Evolutionary conservation across 1,140 invertebrate species (phyloP).

Genomic region (Heliconius nattereri): DNA sequence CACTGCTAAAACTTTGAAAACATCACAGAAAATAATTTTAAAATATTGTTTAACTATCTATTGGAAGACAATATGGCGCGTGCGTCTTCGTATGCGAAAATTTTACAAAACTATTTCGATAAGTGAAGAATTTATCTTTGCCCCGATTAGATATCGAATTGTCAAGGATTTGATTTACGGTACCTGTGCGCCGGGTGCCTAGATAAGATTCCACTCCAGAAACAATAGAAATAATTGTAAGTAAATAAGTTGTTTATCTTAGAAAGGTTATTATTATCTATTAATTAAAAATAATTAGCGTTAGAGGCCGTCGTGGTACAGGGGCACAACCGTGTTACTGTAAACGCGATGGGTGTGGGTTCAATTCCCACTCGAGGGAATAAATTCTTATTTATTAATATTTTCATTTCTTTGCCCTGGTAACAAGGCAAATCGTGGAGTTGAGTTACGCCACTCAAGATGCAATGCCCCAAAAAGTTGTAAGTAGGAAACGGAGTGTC

Average conservation of each 20-base stretch:
- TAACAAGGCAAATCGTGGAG: no score
- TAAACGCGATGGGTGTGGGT: no score
- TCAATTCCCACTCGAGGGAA: no score
- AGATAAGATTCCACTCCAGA: conserved; percentile 30
- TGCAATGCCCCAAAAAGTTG: no score
- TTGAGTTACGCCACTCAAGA: no score
- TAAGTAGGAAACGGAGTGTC: no score
- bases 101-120: conserved; percentile 64
- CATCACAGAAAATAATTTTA: conserved; percentile 13
- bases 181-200: conserved; percentile 17
- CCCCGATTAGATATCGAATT: conserved; percentile 70
- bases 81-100: conserved; percentile 51
- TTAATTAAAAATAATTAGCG: no score
- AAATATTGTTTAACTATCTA: conserved; percentile 17
- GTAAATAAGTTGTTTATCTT: not conserved
- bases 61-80: conserved; percentile 21
- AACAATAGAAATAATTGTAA: not conserved
- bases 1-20: not conserved
- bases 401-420: no score
- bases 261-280: not conserved
- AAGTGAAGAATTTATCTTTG: conserved; percentile 65
- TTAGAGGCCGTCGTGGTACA: no score
- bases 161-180: conserved; percentile 55
- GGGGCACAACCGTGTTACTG: no score
- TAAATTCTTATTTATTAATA: no score